Evolutionary conservation across 2,888 invertebrate species (phyloP), one percentile per base, ranked within the genome.

Genomic region (Morpho deidamia): DNA sequence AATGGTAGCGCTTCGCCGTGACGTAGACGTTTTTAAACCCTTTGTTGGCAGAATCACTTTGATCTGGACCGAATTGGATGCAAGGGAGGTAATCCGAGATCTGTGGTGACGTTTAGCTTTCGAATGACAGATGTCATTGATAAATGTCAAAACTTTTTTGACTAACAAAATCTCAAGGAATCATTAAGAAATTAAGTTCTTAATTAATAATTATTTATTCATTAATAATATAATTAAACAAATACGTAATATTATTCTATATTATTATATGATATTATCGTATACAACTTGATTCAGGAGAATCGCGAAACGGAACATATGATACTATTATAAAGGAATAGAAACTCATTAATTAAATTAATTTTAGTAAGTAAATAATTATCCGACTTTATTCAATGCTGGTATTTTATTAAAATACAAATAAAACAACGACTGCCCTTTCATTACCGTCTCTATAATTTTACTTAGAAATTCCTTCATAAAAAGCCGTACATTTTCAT

Each of bases 41-140:
- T 84, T 84, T 83, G 84, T 83, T 74, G 74, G 72, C 70, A 67
- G 70, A 81, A 80, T 80, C 79, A 78, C 82, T 84, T 83, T 84
- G 83, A 83, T 83, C 75, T 71, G 64, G 70, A 69, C 65, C 70
- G 74, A 75, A 74, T 76, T 73, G 72, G 67, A 59, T 74, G 74
- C 74, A 68, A 67, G 58, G 51, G 76, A 74, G 80, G 80, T 81
- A 78, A 81, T 69, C 71, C 43, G 44, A 44, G 23, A 23, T 23
- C 23, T 69, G 39, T 48, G 11, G 35, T 51, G 38, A 51, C 35
- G 45, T 51, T 35, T 35, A 23, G 23, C 23, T 23, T 37, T 37
- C 37, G 37, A 37, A n/a, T 10, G 37, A 37, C 10, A 37, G 37
- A 7, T 9, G 37, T 10, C 10, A 37, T 10, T 10, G 3, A 37